Base-by-base conservation (phyloP, 23 tunicate genomes). In the Trididemnum clinides region DNA sequence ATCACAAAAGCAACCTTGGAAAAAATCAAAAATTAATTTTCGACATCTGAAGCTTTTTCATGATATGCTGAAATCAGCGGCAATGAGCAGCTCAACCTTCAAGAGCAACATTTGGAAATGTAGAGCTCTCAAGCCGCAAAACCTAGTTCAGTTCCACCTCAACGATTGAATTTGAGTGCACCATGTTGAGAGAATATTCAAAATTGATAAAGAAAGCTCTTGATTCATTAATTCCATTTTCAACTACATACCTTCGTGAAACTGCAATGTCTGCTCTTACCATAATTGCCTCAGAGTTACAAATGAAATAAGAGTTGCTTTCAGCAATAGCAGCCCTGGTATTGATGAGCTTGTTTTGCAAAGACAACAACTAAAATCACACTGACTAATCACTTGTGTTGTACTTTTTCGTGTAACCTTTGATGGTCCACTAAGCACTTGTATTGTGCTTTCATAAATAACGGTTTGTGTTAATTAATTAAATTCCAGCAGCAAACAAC, bases 1-100 rank as follows among this genome's bases (percentile, higher is more conserved):
- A 63, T 63, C 71, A 63, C 71, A 63, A 5, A 63, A 63, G 23
- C 71, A 63, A 63, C 71, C 71, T 63, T 22, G 28, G 23, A 63
- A 22, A 63, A n/a, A 63, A 63, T 25, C 7, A n/a, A 63, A 63
- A n/a, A 63, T 25, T 63, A 63, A 5, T 63, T 63, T 63, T 6
- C 28, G 23, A n/a, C 71, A 63, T 44, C 54, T 44, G 54, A 44
- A 44, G 12, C 54, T 44, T 44, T 44, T 44, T 44, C 54, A 44
- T 10, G 12, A 44, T 44, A 15, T 10, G 15, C 15, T 44, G 12
- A 44, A 15, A 10, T 7, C 12, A 44, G 54, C 15, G n/a, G n/a
- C n/a, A n/a, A n/a, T n/a, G n/a, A n/a, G n/a, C n/a, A n/a, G n/a
- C n/a, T n/a, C n/a, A n/a, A n/a, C n/a, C n/a, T n/a, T n/a, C n/a